Conservation (phyloP, 2,113 vertebrate species). For the Mormyrus lacerda region DNA sequence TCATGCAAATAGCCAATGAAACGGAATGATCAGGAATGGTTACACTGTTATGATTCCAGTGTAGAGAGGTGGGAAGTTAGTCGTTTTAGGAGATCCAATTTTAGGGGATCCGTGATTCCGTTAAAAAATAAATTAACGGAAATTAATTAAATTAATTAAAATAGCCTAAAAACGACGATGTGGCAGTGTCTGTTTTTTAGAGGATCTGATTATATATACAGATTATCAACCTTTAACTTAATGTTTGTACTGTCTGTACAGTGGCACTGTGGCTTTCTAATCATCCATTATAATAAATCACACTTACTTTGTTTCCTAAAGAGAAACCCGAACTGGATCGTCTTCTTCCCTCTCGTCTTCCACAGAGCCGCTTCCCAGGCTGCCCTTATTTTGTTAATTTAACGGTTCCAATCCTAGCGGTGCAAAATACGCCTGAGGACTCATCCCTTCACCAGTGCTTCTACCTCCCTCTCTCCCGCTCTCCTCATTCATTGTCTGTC, state of each 20-base stretch:
- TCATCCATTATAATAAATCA: background rate
- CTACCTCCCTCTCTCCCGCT: slow-evolving; percentile 11
- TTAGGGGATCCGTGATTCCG: background rate
- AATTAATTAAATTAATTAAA: no score
- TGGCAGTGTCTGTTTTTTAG: background rate
- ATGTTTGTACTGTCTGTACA: background rate
- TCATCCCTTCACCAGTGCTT: slow-evolving; percentile 12
- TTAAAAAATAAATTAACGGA: background rate
- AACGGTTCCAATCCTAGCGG: background rate
- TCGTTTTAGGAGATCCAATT: background rate
- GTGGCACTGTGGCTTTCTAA: background rate
- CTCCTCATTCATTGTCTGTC: background rate
- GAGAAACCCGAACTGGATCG: background rate
- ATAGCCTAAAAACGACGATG: background rate
- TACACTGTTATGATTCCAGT: background rate
- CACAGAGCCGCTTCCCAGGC: background rate
- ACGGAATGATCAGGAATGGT: no score
- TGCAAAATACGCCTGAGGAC: background rate
- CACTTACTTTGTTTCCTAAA: background rate
- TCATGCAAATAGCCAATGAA: no score
- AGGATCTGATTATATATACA: background rate
- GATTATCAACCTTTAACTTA: background rate
- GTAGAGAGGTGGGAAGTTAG: background rate
- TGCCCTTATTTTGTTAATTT: background rate
- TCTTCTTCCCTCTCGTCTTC: background rate